These are phyloP conservation scores for Perdita meconis DNA, from an alignment of 2,888 invertebrate genomes.

Conservation along the genomic window DNA sequence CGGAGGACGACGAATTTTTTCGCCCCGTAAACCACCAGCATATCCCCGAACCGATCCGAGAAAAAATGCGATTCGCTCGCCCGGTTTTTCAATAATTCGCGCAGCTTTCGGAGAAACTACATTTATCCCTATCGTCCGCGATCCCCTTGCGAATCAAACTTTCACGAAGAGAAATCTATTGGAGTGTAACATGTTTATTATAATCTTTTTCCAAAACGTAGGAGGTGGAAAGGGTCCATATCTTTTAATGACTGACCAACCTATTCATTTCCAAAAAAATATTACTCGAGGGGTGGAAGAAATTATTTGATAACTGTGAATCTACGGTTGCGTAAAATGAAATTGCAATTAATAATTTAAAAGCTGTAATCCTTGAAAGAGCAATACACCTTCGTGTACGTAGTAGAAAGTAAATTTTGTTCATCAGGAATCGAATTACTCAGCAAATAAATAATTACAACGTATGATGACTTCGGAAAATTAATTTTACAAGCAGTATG, in stretches of 20 bases:
- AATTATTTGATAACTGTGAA: too few relatives aligned
- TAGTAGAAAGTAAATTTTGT: slow-evolving; percentile 1
- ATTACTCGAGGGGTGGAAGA: too few relatives aligned
- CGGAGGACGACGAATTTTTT: slow-evolving; percentile 50
- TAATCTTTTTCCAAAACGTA: background rate
- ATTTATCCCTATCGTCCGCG: background rate
- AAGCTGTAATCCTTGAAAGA: background rate
- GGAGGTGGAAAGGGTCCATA: background rate
- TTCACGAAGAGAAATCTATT: slow-evolving; percentile 17
- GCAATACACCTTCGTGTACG: background rate
- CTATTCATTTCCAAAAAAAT: too few relatives aligned
- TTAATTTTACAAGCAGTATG: slow-evolving; percentile 27
- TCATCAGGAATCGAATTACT: slow-evolving; percentile 2
- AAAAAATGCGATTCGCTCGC: slow-evolving; percentile 34
- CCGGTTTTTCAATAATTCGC: slow-evolving; percentile 40
- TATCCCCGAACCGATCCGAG: background rate
- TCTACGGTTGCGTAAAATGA: too few relatives aligned
- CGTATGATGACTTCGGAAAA: slow-evolving; percentile 1
- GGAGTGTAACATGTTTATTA: slow-evolving; percentile 10
- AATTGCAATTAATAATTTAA: slow-evolving; percentile 1
- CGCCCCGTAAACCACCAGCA: slow-evolving; percentile 15
- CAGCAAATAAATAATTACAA: background rate
- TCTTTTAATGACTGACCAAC: background rate
- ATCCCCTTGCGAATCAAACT: slow-evolving; percentile 22
- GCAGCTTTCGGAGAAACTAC: slow-evolving; percentile 17